Conservation (phyloP, 1,140 invertebrate genomes). For the Zaprionus lachaisei region DNA sequence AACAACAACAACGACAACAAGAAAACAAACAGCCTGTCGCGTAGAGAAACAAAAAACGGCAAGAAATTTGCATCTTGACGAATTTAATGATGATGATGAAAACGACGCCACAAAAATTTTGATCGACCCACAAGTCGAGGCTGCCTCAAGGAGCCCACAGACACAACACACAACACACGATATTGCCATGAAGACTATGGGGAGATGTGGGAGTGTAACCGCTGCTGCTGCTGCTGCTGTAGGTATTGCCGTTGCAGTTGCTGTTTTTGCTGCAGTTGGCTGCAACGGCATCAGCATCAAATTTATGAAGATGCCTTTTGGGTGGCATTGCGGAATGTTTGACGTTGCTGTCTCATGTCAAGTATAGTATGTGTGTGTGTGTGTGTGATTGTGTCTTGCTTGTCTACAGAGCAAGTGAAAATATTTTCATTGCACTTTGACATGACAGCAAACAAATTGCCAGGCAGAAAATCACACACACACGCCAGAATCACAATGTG, state of each 20-base stretch:
- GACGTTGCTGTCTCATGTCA: conserved; percentile 78
- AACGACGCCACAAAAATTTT: conserved; percentile 73
- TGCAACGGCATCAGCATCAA: conserved; percentile 49
- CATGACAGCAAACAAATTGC: conserved; percentile 82
- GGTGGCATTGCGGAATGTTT: conserved; percentile 80
- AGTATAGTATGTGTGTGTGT: conserved; percentile 54
- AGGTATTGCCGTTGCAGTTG: conserved; percentile 36
- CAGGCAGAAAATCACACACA: conserved; percentile 32
- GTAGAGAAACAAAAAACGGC: conserved; percentile 22
- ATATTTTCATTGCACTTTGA: conserved; percentile 82
- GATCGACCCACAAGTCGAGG: conserved; percentile 67
- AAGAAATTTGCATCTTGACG: conserved; percentile 81
- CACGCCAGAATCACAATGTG: not conserved
- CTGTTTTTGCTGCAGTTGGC: conserved; percentile 34
- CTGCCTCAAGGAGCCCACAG: conserved; percentile 74
- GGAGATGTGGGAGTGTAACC: conserved; percentile 75
- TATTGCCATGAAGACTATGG: conserved; percentile 57
- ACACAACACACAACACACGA: conserved; percentile 60
- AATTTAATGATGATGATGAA: conserved; percentile 83
- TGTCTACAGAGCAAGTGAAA: conserved; percentile 68
- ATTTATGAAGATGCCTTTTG: conserved; percentile 82
- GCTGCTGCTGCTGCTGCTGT: conserved; percentile 30
- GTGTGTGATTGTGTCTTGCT: conserved; percentile 17
- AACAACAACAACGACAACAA: conserved; percentile 23
- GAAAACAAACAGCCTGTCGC: conserved; percentile 24